Conservation (phyloP, 2,113 vertebrate genomes). For the Aptenodytes patagonicus region DNA sequence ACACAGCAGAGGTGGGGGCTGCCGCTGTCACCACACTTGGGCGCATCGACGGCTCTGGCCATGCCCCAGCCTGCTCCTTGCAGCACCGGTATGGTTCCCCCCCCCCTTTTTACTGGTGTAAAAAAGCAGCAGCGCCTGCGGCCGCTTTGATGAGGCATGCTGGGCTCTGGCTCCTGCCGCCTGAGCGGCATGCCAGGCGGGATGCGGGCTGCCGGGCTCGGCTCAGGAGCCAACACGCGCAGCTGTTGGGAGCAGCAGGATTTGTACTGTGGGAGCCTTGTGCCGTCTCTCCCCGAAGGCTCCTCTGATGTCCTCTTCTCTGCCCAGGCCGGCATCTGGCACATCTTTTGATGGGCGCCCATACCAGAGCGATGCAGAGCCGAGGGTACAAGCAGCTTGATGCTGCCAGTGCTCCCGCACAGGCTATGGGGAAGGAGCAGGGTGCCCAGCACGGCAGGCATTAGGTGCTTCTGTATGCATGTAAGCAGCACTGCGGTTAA, state of each 20-base stretch:
- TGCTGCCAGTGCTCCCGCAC: too few relatives aligned
- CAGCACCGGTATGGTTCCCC: accelerated
- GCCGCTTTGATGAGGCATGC: accelerated
- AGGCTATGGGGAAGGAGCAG: not conserved
- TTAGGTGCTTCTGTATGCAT: too few relatives aligned
- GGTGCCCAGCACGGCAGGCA: accelerated
- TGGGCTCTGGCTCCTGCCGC: not conserved
- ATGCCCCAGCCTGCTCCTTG: not conserved
- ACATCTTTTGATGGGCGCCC: accelerated
- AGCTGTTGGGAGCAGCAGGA: not conserved
- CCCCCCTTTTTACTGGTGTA: accelerated
- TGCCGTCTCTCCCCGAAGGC: accelerated
- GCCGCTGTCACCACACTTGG: not conserved
- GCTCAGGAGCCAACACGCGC: accelerated
- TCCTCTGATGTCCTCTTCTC: not conserved
- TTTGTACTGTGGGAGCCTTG: not conserved
- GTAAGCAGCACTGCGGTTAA: not conserved
- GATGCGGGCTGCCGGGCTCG: not conserved
- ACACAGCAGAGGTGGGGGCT: not conserved
- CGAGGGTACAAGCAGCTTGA: not conserved
- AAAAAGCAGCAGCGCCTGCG: accelerated
- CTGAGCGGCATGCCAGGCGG: accelerated
- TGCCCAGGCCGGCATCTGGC: accelerated
- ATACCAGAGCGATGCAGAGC: too few relatives aligned
- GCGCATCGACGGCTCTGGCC: accelerated